Percentiles rank a stretch among this genome's conserved stretches.
Evolutionary conservation across 2,113 vertebrate species (phyloP).

Genomic region (Terrapene triunguis): DNA sequence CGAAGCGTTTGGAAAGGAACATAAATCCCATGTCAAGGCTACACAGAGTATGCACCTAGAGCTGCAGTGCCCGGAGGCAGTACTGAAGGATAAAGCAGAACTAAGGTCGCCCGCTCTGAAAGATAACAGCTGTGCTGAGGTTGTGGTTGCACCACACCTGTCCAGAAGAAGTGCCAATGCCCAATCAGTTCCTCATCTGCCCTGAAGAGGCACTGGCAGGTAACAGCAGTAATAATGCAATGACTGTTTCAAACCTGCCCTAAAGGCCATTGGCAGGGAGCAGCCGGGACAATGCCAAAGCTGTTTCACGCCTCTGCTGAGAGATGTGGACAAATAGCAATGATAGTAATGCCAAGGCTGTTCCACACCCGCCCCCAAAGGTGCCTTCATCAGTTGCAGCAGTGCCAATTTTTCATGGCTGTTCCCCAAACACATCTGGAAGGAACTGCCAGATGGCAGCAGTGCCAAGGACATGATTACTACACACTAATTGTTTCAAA

Average conservation of each 20-base stretch:
- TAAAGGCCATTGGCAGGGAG: background rate
- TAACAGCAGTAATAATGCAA: accelerated
- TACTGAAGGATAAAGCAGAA: background rate
- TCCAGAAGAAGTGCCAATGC: background rate
- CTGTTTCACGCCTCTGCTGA: background rate
- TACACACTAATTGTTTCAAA: background rate
- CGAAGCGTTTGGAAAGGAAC: constrained; percentile 46
- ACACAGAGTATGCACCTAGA: background rate
- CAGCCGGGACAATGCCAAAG: background rate
- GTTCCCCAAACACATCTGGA: background rate
- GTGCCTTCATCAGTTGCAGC: background rate
- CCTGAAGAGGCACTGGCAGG: background rate
- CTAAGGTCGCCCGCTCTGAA: background rate
- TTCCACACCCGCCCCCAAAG: accelerated
- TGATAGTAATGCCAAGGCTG: background rate
- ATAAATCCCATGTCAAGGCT: constrained; percentile 36
- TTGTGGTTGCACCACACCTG: background rate
- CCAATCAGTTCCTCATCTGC: background rate
- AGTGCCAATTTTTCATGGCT: background rate
- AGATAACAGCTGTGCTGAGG: background rate
- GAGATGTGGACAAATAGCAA: background rate
- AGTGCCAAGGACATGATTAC: background rate
- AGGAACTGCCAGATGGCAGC: background rate
- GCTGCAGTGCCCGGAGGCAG: background rate
- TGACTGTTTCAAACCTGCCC: background rate